A percentile compares a stretch with the other conserved stretches of the same genome.
phyloP scores from a whole-genome alignment of 2,888 invertebrate species.

The Tachina grossa region DNA sequence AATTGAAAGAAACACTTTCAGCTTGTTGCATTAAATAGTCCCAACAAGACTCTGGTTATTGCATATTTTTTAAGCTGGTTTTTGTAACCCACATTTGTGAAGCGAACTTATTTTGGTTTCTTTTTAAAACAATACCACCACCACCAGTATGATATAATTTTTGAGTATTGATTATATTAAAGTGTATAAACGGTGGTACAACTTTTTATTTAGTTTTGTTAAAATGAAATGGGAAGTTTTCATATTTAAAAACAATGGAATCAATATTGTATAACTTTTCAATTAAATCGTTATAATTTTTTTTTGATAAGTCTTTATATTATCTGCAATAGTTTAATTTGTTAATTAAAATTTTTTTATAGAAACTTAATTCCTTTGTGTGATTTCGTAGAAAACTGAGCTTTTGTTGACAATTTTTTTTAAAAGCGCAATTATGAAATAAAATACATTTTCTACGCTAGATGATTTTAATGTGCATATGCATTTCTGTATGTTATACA shows the following conservation, averaged over 20 bases:
- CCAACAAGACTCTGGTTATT: conserved; percentile 2
- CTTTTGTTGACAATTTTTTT: background rate
- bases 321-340: background rate
- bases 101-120: background rate
- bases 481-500: too few species aligned
- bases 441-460: conserved; percentile 3
- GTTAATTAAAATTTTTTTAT: background rate
- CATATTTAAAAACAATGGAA: background rate
- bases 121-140: background rate
- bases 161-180: too few species aligned
- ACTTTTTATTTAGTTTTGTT: background rate
- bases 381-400: background rate
- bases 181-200: background rate
- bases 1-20: background rate
- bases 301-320: background rate
- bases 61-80: conserved; percentile 24
- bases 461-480: conserved; percentile 1
- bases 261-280: background rate
- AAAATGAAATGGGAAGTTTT: background rate
- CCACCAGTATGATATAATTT: background rate
- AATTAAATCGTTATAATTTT: background rate
- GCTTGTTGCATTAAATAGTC: background rate
- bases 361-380: background rate
- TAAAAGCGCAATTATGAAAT: conserved; percentile 3
- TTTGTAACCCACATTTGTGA: background rate